These are phyloP conservation scores for Lipophrys pholis DNA, from an alignment of 2,113 vertebrate genomes.

Conservation along the genomic window DNA sequence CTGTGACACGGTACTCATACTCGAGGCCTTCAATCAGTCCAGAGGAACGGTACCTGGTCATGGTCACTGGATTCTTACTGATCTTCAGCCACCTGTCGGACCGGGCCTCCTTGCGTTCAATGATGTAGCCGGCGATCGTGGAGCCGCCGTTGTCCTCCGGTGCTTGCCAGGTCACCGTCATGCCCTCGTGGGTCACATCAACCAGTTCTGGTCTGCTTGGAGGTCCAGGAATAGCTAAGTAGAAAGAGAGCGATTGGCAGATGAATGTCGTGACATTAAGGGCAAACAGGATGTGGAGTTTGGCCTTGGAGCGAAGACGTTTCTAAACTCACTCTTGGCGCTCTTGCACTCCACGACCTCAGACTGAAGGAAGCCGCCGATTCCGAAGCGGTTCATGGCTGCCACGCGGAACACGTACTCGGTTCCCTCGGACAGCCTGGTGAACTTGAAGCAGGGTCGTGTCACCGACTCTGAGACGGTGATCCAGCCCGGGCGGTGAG, in stretches of 20 bases:
- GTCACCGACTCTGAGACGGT: conserved; percentile 97
- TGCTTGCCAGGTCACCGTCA: conserved; percentile 95
- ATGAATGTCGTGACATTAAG: no score
- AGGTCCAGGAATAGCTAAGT: conserved; percentile 90
- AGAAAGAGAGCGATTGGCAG: conserved; percentile 14
- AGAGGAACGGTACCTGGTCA: conserved; percentile 96
- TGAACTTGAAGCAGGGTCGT: conserved; percentile 92
- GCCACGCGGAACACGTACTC: conserved; percentile 98
- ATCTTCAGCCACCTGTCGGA: conserved; percentile 95
- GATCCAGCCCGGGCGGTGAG: conserved; percentile 94
- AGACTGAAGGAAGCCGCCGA: conserved; percentile 94
- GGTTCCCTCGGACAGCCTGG: conserved; percentile 90
- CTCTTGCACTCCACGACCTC: conserved; percentile 97
- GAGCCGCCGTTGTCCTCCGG: conserved; percentile 93
- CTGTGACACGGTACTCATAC: conserved; percentile 95
- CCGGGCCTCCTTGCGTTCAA: conserved; percentile 95
- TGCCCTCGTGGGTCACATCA: conserved; percentile 94
- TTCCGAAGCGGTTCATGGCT: conserved; percentile 96
- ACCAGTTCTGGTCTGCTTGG: conserved; percentile 92
- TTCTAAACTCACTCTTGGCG: conserved; percentile 89
- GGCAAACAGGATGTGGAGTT: no score
- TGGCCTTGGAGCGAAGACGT: no score
- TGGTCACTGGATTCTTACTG: conserved; percentile 96
- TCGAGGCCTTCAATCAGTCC: conserved; percentile 95
- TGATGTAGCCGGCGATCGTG: conserved; percentile 93